These are phyloP conservation scores for Glossophaga mutica DNA, from an alignment of 2,797 vertebrate species.

Conservation along the genomic window DNA sequence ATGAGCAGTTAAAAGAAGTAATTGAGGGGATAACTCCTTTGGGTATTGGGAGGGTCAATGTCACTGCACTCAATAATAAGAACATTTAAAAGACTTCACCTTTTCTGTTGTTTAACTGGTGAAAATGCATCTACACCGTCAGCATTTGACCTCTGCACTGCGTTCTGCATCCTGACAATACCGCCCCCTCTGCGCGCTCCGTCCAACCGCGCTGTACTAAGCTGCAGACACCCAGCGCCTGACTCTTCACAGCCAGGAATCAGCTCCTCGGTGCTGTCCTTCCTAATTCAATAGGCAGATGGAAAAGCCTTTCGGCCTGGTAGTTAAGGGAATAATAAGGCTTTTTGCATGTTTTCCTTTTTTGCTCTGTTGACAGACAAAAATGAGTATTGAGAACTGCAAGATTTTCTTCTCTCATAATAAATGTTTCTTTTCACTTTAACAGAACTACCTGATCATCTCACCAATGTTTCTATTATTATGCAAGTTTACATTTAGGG, in stretches of 20 bases:
- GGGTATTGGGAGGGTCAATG: not conserved
- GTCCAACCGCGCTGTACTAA: no score
- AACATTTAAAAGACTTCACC: not conserved
- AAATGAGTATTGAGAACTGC: constrained; percentile 35
- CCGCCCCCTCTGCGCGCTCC: constrained; percentile 82
- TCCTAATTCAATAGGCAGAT: constrained; percentile 76
- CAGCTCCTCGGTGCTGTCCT: constrained; percentile 73
- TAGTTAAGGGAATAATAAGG: constrained; percentile 74
- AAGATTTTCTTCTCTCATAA: constrained; percentile 48
- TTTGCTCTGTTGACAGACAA: constrained; percentile 69
- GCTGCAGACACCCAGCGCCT: not conserved
- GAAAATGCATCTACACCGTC: constrained; percentile 26
- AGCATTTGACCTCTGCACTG: constrained; percentile 63
- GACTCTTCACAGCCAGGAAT: constrained; percentile 73
- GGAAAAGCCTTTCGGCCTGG: constrained; percentile 71
- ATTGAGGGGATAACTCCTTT: constrained; percentile 7
- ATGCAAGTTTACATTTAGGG: not conserved
- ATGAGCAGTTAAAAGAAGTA: not conserved
- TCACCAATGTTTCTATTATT: constrained; percentile 9
- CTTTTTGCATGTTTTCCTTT: constrained; percentile 67
- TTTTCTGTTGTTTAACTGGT: not conserved
- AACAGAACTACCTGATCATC: constrained; percentile 23
- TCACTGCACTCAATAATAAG: not conserved
- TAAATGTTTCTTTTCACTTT: constrained; percentile 47
- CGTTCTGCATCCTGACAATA: constrained; percentile 83